These are phyloP conservation scores for Kradibia gibbosae DNA, from an alignment of 1,140 invertebrate genomes.

Conservation along the genomic window DNA sequence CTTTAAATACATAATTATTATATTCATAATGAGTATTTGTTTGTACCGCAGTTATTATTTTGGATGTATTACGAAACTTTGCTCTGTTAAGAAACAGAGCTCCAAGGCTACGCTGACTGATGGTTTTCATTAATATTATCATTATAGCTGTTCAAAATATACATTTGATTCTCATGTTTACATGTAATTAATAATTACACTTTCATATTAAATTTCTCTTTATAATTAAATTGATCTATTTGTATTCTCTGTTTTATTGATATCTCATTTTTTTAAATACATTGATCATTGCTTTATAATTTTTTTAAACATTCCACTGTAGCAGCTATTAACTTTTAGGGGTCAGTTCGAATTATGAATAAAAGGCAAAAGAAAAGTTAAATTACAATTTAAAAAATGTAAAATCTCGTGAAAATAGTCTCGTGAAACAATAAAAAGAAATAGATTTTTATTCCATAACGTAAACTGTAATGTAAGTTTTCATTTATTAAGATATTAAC, in stretches of 20 bases:
- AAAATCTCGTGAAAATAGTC: no score
- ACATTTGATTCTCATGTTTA: neutral
- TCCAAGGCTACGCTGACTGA: neutral
- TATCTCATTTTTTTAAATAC: neutral
- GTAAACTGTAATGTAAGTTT: no score
- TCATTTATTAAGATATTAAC: no score
- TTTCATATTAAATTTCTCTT: neutral
- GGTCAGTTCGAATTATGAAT: no score
- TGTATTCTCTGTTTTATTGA: neutral
- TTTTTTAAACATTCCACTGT: neutral
- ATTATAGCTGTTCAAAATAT: conserved; percentile 13
- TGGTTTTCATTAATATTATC: conserved; percentile 9
- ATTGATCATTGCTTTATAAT: neutral
- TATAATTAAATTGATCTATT: neutral
- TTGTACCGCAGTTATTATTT: neutral
- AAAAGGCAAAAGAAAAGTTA: no score
- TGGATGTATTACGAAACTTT: conserved; percentile 1
- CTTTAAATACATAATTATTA: conserved; percentile 9
- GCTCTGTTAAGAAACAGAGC: neutral
- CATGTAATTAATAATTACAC: neutral
- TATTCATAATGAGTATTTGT: neutral
- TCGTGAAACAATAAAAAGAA: no score
- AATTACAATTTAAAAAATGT: no score
- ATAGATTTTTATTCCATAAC: no score
- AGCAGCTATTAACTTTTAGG: no score